phyloP scores from a whole-genome alignment of 2,113 vertebrate genomes.

The Mormoops blainvillei region DNA sequence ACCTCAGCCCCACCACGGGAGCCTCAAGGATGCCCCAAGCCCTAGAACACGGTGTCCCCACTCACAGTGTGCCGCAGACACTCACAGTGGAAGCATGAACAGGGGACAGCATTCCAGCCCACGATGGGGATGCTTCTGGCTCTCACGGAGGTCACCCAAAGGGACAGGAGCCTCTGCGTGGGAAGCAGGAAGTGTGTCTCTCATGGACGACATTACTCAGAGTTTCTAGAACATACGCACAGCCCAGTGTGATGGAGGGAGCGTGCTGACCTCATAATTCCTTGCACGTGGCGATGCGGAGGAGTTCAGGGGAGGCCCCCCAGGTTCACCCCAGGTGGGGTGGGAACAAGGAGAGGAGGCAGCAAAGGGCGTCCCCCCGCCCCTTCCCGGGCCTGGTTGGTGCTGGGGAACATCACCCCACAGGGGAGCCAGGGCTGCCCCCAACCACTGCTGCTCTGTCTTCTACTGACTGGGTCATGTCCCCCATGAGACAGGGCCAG shows the following conservation, averaged over 20 bases:
- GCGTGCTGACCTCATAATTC: not conserved
- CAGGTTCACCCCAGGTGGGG: too few relatives aligned
- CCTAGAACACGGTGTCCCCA: not conserved
- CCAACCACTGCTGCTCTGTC: not conserved
- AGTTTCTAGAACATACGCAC: not conserved
- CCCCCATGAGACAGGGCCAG: not conserved
- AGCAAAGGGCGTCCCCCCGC: not conserved
- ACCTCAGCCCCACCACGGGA: fast-evolving
- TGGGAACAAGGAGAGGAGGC: not conserved
- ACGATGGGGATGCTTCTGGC: fast-evolving
- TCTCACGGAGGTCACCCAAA: not conserved
- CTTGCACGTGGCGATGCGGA: fast-evolving
- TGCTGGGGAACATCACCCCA: not conserved
- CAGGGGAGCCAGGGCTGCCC: not conserved
- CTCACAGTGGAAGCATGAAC: not conserved
- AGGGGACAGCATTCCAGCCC: fast-evolving
- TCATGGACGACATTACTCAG: not conserved
- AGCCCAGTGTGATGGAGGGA: not conserved
- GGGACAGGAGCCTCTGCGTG: not conserved
- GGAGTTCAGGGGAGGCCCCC: not conserved
- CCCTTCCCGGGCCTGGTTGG: not conserved
- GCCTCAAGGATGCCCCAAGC: fast-evolving
- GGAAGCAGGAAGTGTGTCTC: not conserved
- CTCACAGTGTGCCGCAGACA: fast-evolving
- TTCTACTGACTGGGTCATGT: fast-evolving